Conservation (phyloP, 2,888 invertebrate genomes). For the Epistrophe eligans region DNA sequence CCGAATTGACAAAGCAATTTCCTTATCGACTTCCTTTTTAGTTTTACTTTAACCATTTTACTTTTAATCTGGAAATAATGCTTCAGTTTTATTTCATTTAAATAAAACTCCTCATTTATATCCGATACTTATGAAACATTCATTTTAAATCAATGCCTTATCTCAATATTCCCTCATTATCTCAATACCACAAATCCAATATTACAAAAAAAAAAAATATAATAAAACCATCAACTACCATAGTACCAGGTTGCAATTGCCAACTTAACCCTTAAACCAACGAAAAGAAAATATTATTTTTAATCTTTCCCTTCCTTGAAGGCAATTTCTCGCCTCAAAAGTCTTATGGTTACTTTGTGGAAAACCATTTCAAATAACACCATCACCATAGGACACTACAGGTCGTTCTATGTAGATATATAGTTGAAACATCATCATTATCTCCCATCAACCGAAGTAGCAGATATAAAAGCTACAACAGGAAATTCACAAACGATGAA, state of each 20-base stretch:
- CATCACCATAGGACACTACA: constrained; percentile 36
- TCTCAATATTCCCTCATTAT: constrained; percentile 49
- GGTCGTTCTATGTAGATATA: neutral
- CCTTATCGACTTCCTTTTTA: neutral
- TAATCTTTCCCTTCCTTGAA: constrained; percentile 53
- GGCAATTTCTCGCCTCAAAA: constrained; percentile 71
- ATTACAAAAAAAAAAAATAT: neutral
- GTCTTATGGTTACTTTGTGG: constrained; percentile 66
- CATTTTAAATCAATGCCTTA: constrained; percentile 37
- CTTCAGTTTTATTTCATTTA: neutral
- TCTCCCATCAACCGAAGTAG: constrained; percentile 63
- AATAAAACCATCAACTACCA: neutral
- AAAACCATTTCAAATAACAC: constrained; percentile 59
- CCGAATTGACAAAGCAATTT: neutral
- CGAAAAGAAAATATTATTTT: constrained; percentile 65
- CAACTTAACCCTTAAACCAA: constrained; percentile 28
- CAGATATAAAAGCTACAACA: constrained; percentile 63
- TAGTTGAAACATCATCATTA: constrained; percentile 68
- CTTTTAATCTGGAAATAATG: neutral
- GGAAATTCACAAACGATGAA: neutral
- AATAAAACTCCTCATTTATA: neutral
- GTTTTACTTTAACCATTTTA: neutral
- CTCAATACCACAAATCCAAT: neutral
- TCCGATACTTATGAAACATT: constrained; percentile 15
- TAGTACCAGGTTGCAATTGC: neutral